phyloP scores from a whole-genome alignment of 2,888 invertebrate species.

The Amblyjoppa proteus region DNA sequence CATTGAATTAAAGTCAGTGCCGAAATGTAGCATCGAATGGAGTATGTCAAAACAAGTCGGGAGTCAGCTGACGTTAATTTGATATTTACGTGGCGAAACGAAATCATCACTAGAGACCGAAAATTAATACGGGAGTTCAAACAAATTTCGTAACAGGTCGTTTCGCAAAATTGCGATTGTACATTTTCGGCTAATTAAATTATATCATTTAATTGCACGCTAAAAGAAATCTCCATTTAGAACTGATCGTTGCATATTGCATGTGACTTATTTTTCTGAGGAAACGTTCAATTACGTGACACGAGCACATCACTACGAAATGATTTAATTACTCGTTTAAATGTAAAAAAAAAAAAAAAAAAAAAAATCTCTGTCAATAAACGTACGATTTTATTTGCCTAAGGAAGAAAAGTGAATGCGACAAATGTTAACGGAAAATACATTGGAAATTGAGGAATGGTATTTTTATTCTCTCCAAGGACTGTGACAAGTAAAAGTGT shows the following conservation, averaged over 20 bases:
- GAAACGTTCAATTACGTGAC: neutral
- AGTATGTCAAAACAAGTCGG: neutral
- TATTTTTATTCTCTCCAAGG: neutral
- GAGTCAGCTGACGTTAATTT: neutral
- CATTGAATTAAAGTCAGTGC: neutral
- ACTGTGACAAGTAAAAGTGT: constrained; percentile 7
- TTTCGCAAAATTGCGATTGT: neutral
- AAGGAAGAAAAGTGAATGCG: neutral
- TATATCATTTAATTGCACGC: too few relatives aligned
- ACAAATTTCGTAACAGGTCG: neutral
- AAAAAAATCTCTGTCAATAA: neutral
- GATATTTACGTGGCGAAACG: neutral
- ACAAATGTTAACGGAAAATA: neutral
- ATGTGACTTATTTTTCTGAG: neutral
- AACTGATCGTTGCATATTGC: neutral
- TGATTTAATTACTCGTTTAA: neutral
- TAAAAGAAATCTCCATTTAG: neutral
- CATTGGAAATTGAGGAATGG: neutral
- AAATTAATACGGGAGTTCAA: neutral
- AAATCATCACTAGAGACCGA: neutral
- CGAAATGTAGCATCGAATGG: neutral
- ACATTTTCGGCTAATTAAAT: neutral
- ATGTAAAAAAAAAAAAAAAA: neutral
- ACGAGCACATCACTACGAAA: neutral
- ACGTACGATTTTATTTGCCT: neutral